Percentiles rank a stretch among this genome's conserved stretches.
Evolutionary conservation across 92 coral and sea anemone species (phyloP).

Genomic region (Actinostola sp.): DNA sequence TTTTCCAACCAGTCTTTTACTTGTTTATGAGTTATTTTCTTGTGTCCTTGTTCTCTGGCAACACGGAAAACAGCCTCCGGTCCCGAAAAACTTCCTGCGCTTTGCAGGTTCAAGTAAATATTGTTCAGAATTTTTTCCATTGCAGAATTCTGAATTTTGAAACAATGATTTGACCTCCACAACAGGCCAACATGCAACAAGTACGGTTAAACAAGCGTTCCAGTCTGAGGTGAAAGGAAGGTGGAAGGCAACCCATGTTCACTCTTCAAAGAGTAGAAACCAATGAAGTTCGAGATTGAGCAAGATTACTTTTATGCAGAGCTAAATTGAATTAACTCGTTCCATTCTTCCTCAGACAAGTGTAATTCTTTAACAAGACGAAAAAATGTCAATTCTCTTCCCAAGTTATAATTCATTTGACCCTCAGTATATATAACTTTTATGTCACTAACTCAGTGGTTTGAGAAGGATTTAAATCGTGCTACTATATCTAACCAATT

Average conservation of each 20-base stretch:
- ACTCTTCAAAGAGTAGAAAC: too few relatives aligned
- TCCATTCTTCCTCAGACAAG: constrained; percentile 40
- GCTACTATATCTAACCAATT: too few relatives aligned
- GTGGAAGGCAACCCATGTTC: constrained; percentile 33
- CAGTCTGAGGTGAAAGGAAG: constrained; percentile 8
- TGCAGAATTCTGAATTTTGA: constrained; percentile 11
- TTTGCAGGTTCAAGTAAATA: constrained; percentile 21
- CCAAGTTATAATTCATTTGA: too few relatives aligned
- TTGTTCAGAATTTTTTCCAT: constrained; percentile 15
- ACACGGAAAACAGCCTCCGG: constrained; percentile 25
- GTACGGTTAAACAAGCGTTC: constrained; percentile 23
- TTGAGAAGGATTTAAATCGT: too few relatives aligned
- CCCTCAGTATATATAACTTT: too few relatives aligned
- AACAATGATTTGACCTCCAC: constrained; percentile 8
- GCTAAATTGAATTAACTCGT: constrained; percentile 3
- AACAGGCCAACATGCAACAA: constrained; percentile 7
- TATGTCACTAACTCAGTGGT: too few relatives aligned
- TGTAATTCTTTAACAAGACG: constrained; percentile 1
- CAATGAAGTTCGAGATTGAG: neutral
- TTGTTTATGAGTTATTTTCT: too few relatives aligned
- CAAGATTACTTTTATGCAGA: too few relatives aligned
- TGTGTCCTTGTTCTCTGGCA: constrained; percentile 26
- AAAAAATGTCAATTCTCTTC: neutral
- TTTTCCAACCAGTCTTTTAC: too few relatives aligned
- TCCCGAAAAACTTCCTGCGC: too few relatives aligned